These are phyloP conservation scores for Ichneumoninae sp. DNA, from an alignment of 2,888 invertebrate genomes.

Conservation along the genomic window DNA sequence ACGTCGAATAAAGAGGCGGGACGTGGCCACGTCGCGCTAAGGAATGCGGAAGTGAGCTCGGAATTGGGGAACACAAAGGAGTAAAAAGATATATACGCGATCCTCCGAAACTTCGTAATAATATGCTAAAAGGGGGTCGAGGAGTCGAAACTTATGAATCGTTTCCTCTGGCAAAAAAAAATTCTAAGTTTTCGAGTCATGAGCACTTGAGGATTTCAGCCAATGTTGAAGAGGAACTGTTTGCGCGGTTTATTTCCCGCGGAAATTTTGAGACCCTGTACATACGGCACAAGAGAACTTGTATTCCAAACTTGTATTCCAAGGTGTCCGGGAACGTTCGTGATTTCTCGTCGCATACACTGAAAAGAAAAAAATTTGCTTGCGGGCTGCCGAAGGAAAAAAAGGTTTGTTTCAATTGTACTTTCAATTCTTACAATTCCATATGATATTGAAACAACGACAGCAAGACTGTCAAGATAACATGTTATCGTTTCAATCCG, in stretches of 20 bases:
- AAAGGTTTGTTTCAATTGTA: too few species aligned
- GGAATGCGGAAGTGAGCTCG: slow-evolving; percentile 18
- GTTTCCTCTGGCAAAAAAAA: neutral
- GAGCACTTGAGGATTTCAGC: neutral
- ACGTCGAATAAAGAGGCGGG: slow-evolving; percentile 39
- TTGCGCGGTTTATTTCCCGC: neutral
- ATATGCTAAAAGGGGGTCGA: neutral
- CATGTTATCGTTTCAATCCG: too few species aligned
- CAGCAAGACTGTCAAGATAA: too few species aligned
- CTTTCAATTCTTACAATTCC: too few species aligned
- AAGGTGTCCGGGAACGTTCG: slow-evolving; percentile 56
- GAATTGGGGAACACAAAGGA: slow-evolving; percentile 17
- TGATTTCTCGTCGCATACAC: slow-evolving; percentile 53
- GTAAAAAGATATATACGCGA: neutral
- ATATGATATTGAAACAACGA: too few species aligned
- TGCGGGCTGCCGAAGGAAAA: too few species aligned
- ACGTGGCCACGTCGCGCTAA: slow-evolving; percentile 38
- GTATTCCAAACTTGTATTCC: slow-evolving; percentile 24
- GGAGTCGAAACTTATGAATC: neutral
- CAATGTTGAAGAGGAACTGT: too few species aligned
- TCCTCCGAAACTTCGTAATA: neutral
- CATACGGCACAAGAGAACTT: too few species aligned
- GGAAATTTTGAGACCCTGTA: neutral
- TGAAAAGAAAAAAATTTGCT: too few species aligned
- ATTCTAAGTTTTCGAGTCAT: neutral